Base-by-base conservation (phyloP, 2,888 invertebrate genomes). In the Pedicia rivosa region DNA sequence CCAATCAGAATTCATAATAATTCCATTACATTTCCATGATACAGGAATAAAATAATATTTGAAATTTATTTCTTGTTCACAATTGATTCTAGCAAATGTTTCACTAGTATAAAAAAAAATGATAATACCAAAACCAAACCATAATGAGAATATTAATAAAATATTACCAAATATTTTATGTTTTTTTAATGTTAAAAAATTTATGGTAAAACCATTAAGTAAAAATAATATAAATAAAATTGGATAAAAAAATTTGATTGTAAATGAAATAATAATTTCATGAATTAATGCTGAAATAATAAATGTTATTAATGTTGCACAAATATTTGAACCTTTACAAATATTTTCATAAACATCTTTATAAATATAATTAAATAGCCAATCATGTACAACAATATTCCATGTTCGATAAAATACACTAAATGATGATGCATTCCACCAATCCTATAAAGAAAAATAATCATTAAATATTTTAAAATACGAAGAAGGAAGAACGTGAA, bases 301-400 rank as follows among this genome's bases (percentile, higher is more conserved):
- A 48, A 84, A 80, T 1, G 81, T 80, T 3, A 63, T 49, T 1
- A 68, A 53, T 49, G 70, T 70, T 2, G 77, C 66, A 1, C 67
- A 30, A 1, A 52, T 37, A 32, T 57, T 61, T 42, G 57, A 63
- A n/a, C 54, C 49, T 0, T 54, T 50, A 1, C 51, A 45, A 1
- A 66, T 37, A n/a, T 54, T 46, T 35, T 59, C 60, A 42, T 58
- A 58, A 3, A 64, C 46, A n/a, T 84, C 87, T 49, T 71, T 74
- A 59, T 86, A 88, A 40, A 92, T 66, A 57, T 88, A 86, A 3
- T 74, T 72, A 47, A 84, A 79, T 1, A 92, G 66, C 88, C 90
- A 92, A 45, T 86, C 83, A 55, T 90, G 80, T 0, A 92, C 87
- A 1, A 88, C 74, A 25, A 81, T 69, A 57, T 92, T 92, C 91